Evolutionary conservation across 2,888 invertebrate genomes (phyloP).

Genomic region (Harmothoe impar): DNA sequence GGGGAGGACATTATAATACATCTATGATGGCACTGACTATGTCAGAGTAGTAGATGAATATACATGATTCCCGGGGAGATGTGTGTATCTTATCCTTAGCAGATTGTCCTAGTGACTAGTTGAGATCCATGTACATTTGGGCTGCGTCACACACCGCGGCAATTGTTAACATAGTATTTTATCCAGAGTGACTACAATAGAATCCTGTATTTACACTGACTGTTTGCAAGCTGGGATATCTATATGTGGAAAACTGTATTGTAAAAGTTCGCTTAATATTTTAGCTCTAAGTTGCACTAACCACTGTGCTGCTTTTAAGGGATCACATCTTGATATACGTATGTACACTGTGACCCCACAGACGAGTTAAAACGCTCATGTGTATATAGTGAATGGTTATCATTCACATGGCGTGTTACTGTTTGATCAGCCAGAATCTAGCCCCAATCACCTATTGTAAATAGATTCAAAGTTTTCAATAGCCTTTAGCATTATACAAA

Average conservation of each 20-base stretch:
- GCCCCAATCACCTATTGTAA: background rate
- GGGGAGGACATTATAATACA: no score
- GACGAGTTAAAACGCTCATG: background rate
- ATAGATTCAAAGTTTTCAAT: background rate
- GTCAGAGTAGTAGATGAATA: no score
- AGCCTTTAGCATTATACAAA: background rate
- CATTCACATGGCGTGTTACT: background rate
- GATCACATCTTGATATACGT: background rate
- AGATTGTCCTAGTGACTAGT: background rate
- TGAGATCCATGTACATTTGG: background rate
- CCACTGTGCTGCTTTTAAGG: background rate
- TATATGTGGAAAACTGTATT: background rate
- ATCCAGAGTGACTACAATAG: background rate
- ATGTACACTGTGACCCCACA: background rate
- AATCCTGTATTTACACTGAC: background rate
- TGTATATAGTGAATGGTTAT: background rate
- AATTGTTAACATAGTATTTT: slow-evolving; percentile 9
- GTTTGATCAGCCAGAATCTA: background rate
- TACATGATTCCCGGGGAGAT: background rate
- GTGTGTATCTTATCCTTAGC: background rate
- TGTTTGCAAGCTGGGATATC: background rate
- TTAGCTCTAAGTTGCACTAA: background rate
- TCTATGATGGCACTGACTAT: no score
- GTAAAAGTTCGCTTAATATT: background rate
- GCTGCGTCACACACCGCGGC: background rate